Evolutionary conservation across 1,140 invertebrate genomes (phyloP), one percentile per base, ranked within the genome.

Genomic region (Ctenoplectra terminalis): DNA sequence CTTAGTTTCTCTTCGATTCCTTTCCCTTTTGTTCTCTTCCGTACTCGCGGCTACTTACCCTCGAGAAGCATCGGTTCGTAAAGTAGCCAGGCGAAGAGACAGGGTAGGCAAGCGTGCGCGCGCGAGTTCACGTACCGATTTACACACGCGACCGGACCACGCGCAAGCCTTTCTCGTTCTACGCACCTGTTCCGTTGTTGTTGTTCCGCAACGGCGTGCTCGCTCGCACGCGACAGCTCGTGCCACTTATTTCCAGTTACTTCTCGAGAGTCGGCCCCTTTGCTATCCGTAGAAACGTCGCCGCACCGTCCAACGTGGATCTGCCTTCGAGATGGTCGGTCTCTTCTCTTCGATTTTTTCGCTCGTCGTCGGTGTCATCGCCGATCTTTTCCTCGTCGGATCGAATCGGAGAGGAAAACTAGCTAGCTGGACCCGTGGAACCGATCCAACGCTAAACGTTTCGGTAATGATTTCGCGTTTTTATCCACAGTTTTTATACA

Each of bases 141-240:
- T 20, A 20, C 37, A 61, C 61, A 40, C 67, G 37, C 31, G 34
- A 9, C 40, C 40, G 20, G 46, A 8, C 13, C 17, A 46, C 46
- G 20, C 66, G 37, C 72, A 23, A 11, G 70, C 64, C 81, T 81
- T 87, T 83, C 81, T 87, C 75, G 76, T 75, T 69, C 52, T 66
- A 76, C 76, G 86, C 86, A 87, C 86, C 86, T 87, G 86, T 87
- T 85, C 52, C 46, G 83, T 85, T 74, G 75, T 80, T 74, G 81
- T 86, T 71, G 40, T 71, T 48, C 26, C 48, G 69, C 23, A 50
- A 52, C 52, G 52, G 50, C 70, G 70, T 58, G 79, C 72, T 71
- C 83, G 70, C 72, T 71, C 83, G 83, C 87, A 86, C 86, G 87
- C 86, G 87, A 88, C 87, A 88, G 84, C 86, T 86, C 86, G 87